Percentiles rank a stretch among this genome's conserved stretches.
Evolutionary conservation across 2,113 vertebrate genomes (phyloP).

Genomic region (Prolemur simus): DNA sequence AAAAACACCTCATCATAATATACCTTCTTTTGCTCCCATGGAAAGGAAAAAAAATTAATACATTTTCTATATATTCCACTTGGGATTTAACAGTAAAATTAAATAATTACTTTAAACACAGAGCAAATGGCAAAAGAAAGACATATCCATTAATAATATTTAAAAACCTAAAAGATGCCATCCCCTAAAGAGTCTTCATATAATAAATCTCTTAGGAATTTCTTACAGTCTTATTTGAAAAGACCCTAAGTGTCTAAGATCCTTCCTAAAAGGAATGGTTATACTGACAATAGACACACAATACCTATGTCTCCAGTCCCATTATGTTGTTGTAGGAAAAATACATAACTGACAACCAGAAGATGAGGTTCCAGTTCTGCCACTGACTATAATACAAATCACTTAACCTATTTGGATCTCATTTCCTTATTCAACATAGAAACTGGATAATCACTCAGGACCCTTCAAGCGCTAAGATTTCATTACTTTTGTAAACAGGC

Average conservation of each 20-base stretch:
- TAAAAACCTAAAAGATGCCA: background rate
- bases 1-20: slow-evolving; percentile 8
- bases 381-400: background rate
- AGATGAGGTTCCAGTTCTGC: background rate
- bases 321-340: background rate
- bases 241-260: background rate
- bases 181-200: background rate
- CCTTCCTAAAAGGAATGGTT: background rate
- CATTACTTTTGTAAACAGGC: background rate
- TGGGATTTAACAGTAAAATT: background rate
- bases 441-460: background rate
- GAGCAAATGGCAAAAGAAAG: background rate
- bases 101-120: background rate
- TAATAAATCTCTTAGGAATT: background rate
- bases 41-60: background rate
- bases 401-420: background rate
- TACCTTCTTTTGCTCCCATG: background rate
- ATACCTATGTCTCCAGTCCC: background rate
- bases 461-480: background rate
- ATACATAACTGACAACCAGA: accelerated
- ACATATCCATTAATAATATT: background rate
- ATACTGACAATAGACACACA: background rate
- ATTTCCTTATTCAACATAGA: background rate
- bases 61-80: background rate
- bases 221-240: slow-evolving; percentile 7